Base-by-base conservation (phyloP, 2,797 vertebrate genomes). In the Gambelia wislizenii region DNA sequence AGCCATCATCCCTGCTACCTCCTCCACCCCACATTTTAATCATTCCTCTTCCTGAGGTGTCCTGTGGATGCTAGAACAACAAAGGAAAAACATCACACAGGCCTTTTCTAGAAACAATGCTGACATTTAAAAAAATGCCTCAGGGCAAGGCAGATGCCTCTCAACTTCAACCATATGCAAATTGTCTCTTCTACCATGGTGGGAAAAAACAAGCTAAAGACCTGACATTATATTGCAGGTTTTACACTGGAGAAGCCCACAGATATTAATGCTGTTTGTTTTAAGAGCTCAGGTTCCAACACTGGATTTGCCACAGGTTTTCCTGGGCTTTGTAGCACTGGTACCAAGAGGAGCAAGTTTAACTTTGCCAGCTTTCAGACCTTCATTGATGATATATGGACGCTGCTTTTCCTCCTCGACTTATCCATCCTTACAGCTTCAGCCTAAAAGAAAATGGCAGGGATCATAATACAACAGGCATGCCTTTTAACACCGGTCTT, bases 51-150 rank as follows among this genome's bases (percentile, higher is more conserved):
- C 54, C 80, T 30, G 39, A 75, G 70, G 70, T 14, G 10, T n/a
- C 13, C 2, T 67, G 79, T 12, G 54, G 79, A 83, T 9, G 27
- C 80, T 76, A n/a, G 61, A 33, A 54, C 47, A 47, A 33, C 64
- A 54, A 75, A 75, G 78, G 52, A n/a, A 52, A 83, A 7, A 22
- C 22, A 12, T 33, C 1, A 33, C 80, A 80, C n/a, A 80, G 42
- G 54, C 56, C 33, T 64, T 75, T 88, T 83, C 80, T 83, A 44
- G 54, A 80, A 88, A 88, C 52, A 76, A 76, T 6, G 79, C 54
- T 88, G 87, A 88, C 42, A 75, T 76, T 78, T 27, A 3, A 33
- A 22, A 33, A 75, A 61, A 27, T n/a, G 52, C 87, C 56, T 39
- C 42, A 14, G 42, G 80, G 13, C 22, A 30, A 42, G 80, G 87